Base-by-base conservation (phyloP, 1,140 invertebrate genomes). In the Calliopsis andreniformis region DNA sequence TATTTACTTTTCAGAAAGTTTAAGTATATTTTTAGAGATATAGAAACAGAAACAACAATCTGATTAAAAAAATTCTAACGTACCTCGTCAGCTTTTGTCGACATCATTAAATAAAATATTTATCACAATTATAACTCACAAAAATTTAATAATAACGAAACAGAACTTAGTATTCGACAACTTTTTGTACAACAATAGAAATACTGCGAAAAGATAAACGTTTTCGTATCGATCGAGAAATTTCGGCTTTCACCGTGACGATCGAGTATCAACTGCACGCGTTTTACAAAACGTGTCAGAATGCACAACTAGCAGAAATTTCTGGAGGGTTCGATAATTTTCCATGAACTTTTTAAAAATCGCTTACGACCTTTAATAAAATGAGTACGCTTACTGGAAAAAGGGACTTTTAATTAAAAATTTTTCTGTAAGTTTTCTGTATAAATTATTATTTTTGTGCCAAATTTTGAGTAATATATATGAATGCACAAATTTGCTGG, bases 1-100 rank as follows among this genome's bases (percentile, higher is more conserved):
- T 16, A 23, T 28, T 67, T 20, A 23, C 39, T 35, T 56, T 16
- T 16, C 23, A 20, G 0, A n/a, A 23, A 16, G 8, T 35, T 25
- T 7, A 8, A 0, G 0, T 53, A 35, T 53, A 70, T 32, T 30
- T 16, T 56, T 35, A 3, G n/a, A 25, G 45, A 55, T 71, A 42
- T 2, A 30, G 14, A 32, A 32, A 58, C 16, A 23, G 51, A 35
- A 18, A 78, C 8, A 8, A 30, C 25, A 39, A 39, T 25, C 35
- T 4, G 32, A 28, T 45, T 32, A 25, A 35, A 8, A 23, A 39
- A 47, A 45, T 4, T 45, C 14, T 5, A 56, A 25, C 67, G 67
- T 39, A 82, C 80, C 59, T 82, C 75, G 5, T 78, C 62, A 25
- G 39, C 23, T 2, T 78, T 82, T 0, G 49, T 47, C 42, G 78